A percentile compares a stretch with the other conserved stretches of the same genome.
Conservation (phyloP, 2,797 vertebrate species). For the Setipinna tenuifilis region DNA sequence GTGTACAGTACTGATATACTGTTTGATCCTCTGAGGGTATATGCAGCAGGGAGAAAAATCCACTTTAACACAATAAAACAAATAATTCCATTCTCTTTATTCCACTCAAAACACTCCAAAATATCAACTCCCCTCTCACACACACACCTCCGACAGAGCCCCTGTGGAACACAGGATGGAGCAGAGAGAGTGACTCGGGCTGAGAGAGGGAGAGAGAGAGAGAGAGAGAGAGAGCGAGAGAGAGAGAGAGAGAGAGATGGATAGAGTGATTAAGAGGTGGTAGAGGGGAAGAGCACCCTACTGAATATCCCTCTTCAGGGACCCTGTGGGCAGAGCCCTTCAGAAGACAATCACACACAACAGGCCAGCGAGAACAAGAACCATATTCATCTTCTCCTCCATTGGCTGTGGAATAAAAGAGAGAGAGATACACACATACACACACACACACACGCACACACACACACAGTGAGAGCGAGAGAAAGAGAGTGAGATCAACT, state of each 20-base stretch:
- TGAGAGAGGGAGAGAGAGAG: too few species aligned
- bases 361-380: background rate
- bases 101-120: background rate
- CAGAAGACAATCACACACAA: background rate
- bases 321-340: background rate
- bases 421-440: background rate
- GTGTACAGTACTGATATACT: background rate
- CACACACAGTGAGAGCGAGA: too few species aligned
- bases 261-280: background rate
- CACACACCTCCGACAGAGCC: background rate
- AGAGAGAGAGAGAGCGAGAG: background rate
- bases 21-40: background rate
- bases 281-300: background rate
- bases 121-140: background rate
- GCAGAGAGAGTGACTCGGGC: too few species aligned
- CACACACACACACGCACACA: too few species aligned
- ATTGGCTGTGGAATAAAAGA: background rate
- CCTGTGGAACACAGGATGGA: background rate
- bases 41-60: background rate
- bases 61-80: background rate
- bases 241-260: background rate
- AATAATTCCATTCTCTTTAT: background rate
- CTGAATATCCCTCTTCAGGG: background rate
- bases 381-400: conserved; percentile 5
- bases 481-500: too few species aligned